Evolutionary conservation across 2,113 vertebrate species (phyloP).

Genomic region (Nipponia nippon): DNA sequence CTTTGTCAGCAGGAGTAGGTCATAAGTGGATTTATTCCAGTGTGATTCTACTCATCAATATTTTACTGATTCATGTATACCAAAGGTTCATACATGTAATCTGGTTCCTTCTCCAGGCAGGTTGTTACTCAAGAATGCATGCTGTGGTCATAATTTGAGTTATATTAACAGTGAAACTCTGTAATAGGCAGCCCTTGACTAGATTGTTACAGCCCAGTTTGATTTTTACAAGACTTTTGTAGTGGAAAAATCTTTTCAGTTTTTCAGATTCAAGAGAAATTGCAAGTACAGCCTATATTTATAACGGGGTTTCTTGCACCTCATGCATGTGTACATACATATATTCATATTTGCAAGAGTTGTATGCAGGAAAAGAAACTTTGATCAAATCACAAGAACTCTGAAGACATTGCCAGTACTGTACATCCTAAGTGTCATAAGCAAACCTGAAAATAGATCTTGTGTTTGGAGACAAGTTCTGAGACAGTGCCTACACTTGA

Average conservation of each 20-base stretch:
- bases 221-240: neutral
- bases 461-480: neutral
- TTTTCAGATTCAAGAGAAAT: neutral
- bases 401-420: neutral
- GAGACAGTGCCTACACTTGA: neutral
- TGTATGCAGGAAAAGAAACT: neutral
- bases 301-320: neutral
- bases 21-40: neutral
- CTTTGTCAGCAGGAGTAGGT: neutral
- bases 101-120: neutral
- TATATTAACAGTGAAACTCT: neutral
- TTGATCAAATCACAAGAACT: neutral
- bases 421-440: neutral
- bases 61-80: neutral
- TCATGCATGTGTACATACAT: accelerated
- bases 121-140: neutral
- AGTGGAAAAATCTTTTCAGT: neutral
- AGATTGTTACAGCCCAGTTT: neutral
- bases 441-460: neutral
- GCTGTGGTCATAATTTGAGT: neutral
- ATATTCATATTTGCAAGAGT: neutral
- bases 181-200: neutral
- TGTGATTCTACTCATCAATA: neutral
- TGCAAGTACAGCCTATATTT: neutral
- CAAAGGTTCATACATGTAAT: neutral